Evolutionary conservation across 2,888 invertebrate species (phyloP), one percentile per base, ranked within the genome.

Genomic region (Neria commutata): DNA sequence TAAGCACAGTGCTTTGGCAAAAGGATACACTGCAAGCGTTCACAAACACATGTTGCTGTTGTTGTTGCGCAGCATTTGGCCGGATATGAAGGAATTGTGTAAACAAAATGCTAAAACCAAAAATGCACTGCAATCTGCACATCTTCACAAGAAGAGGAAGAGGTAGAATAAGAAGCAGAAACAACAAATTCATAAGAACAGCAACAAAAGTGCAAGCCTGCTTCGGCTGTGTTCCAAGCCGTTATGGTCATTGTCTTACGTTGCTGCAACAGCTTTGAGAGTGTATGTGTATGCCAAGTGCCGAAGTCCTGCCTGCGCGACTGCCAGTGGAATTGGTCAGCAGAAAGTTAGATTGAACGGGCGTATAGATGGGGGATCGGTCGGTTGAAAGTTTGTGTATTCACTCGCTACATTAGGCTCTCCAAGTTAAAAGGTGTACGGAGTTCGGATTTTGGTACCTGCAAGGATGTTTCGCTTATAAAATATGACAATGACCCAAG

Each of bases 381-480:
- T 10, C 11, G n/a, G 45, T 21, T 45, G 16, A 51, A 34, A 24
- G 34, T 37, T 37, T 54, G 24, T 34, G 25, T 25, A 46, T n/a
- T 48, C 47, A n/a, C 25, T 34, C 37, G 37, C 34, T 48, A 48
- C 54, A 54, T 54, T 54, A 48, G 37, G 17, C 47, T 24, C 34
- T 11, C 34, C 24, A n/a, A 25, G 17, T 47, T 16, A 34, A 47
- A 25, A 46, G 29, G 47, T 47, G 34, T 37, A 48, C 21, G n/a
- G n/a, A n/a, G n/a, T n/a, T n/a, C n/a, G n/a, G n/a, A n/a, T n/a
- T n/a, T n/a, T n/a, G n/a, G n/a, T n/a, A n/a, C n/a, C n/a, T n/a
- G n/a, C n/a, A n/a, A n/a, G n/a, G n/a, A n/a, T n/a, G n/a, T n/a
- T n/a, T n/a, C n/a, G n/a, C n/a, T n/a, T n/a, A n/a, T n/a, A n/a